Conservation (phyloP, 2,113 vertebrate species). For the Hemiprocne comata region DNA sequence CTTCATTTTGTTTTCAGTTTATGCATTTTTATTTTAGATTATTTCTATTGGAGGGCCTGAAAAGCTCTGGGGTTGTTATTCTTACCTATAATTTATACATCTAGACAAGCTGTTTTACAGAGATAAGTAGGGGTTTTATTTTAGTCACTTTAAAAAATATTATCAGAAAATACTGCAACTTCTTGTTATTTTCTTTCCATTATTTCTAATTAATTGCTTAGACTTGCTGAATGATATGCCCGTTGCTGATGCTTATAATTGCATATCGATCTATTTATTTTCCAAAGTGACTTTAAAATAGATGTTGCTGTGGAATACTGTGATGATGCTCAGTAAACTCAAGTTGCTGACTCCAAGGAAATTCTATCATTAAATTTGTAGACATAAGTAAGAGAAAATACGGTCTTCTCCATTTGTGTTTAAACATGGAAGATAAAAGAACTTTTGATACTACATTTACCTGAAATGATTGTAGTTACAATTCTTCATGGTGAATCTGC, state of each 20-base stretch:
- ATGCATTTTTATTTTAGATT: background rate
- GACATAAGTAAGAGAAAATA: background rate
- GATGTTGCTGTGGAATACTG: background rate
- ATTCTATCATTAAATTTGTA: background rate
- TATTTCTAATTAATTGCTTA: conserved; percentile 2
- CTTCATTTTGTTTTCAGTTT: background rate
- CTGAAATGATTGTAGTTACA: background rate
- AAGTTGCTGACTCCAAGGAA: background rate
- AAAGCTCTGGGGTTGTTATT: background rate
- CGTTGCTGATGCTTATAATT: conserved; percentile 14
- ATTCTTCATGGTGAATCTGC: background rate
- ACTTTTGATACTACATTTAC: background rate
- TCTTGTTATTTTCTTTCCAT: background rate
- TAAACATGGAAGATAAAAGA: background rate
- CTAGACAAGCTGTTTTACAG: background rate
- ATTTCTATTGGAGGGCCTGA: background rate
- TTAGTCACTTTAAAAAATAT: background rate
- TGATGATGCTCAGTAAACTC: background rate
- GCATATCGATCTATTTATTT: conserved; percentile 12
- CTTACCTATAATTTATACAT: background rate
- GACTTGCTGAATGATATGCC: background rate
- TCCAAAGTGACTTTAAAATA: background rate
- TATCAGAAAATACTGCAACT: background rate
- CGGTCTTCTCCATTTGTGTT: background rate
- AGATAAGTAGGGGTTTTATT: background rate